phyloP scores from a whole-genome alignment of 2,797 vertebrate genomes.

The Lateolabrax maculatus region DNA sequence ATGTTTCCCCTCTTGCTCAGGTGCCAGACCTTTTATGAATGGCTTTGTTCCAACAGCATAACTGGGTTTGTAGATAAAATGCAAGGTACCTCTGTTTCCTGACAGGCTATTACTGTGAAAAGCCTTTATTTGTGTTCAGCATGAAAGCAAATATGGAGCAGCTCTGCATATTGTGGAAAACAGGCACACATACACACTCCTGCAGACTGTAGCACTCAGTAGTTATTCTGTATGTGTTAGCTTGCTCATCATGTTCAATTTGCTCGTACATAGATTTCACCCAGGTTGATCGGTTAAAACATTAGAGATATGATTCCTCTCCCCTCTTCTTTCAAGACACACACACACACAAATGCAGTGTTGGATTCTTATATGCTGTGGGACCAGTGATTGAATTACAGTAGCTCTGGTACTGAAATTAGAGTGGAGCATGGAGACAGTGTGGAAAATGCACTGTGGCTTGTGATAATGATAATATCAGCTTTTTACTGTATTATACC shows the following conservation, averaged over 20 bases:
- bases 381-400: slow-evolving; percentile 75
- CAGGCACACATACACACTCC: slow-evolving; percentile 1
- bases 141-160: slow-evolving; percentile 48
- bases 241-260: slow-evolving; percentile 68
- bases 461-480: slow-evolving; percentile 69
- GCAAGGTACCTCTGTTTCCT: slow-evolving; percentile 48
- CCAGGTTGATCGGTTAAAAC: slow-evolving; percentile 67
- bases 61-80: slow-evolving; percentile 64
- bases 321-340: slow-evolving; percentile 1
- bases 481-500: slow-evolving; percentile 32
- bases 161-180: slow-evolving; percentile 52
- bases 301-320: slow-evolving; percentile 51
- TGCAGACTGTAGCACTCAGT: slow-evolving; percentile 21
- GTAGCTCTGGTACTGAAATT: slow-evolving; percentile 71
- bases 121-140: slow-evolving; percentile 61
- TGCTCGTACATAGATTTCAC: slow-evolving; percentile 61
- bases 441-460: slow-evolving; percentile 64
- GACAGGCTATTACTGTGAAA: slow-evolving; percentile 69
- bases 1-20: slow-evolving; percentile 33
- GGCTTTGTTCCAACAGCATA: slow-evolving; percentile 48
- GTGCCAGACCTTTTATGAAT: slow-evolving; percentile 52
- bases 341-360: slow-evolving; percentile 14
- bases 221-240: slow-evolving; percentile 43
- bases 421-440: slow-evolving; percentile 59
- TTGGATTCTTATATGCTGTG: slow-evolving; percentile 48